phyloP scores from a whole-genome alignment of 2,888 invertebrate species.

The Lysandra bellargus region DNA sequence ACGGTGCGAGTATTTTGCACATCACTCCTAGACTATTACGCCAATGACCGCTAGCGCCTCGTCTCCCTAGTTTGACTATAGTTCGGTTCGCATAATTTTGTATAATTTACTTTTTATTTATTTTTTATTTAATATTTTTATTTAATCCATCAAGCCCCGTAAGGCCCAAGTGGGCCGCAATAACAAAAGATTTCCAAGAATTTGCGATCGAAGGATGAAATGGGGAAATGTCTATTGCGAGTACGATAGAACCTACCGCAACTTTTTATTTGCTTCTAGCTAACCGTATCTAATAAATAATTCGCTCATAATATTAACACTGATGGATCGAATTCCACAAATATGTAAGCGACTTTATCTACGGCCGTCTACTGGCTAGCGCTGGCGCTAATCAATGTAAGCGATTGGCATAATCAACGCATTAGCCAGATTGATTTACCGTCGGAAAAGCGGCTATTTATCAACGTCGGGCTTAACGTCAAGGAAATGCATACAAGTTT shows the following conservation, averaged over 20 bases:
- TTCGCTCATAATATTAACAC: not conserved
- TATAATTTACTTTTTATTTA: too few relatives aligned
- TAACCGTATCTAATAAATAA: not conserved
- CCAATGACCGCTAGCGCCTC: too few relatives aligned
- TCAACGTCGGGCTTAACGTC: conserved; percentile 51
- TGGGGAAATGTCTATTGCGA: too few relatives aligned
- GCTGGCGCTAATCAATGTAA: conserved; percentile 50
- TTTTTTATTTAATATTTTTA: too few relatives aligned
- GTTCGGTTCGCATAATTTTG: too few relatives aligned
- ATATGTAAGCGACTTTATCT: conserved; percentile 39
- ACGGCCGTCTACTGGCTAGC: conserved; percentile 40
- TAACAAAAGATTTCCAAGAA: too few relatives aligned
- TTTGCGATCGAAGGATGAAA: too few relatives aligned
- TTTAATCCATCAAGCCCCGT: too few relatives aligned
- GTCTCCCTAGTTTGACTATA: too few relatives aligned
- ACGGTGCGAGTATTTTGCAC: too few relatives aligned
- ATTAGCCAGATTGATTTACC: conserved; percentile 57
- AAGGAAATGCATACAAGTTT: conserved; percentile 48
- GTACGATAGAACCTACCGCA: not conserved
- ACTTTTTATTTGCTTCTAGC: not conserved
- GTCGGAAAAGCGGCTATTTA: conserved; percentile 55
- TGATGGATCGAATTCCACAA: conserved; percentile 22
- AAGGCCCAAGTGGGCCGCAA: too few relatives aligned
- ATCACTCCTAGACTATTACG: too few relatives aligned
- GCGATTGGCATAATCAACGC: conserved; percentile 50